Conservation (phyloP, 1,140 invertebrate genomes). For the Chelonus insularis region DNA sequence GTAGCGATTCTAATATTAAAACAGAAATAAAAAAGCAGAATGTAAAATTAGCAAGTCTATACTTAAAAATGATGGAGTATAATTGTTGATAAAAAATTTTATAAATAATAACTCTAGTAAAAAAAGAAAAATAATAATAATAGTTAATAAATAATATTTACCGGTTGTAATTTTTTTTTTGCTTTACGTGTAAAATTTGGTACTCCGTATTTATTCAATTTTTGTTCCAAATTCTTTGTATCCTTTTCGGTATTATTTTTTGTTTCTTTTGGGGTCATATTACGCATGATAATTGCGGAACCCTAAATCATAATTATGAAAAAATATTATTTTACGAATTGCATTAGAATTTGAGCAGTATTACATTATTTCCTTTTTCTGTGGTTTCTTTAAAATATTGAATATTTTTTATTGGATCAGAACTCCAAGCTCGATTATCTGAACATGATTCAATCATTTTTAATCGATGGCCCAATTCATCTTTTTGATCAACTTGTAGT, state of each 20-base stretch:
- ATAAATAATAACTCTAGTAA: too few species aligned
- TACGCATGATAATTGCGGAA: neutral
- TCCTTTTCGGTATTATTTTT: constrained; percentile 39
- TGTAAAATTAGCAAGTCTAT: too few species aligned
- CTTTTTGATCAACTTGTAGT: constrained; percentile 33
- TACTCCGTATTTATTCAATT: constrained; percentile 41
- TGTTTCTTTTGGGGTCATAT: constrained; percentile 23
- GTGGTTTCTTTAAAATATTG: constrained; percentile 49
- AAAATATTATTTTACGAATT: too few species aligned
- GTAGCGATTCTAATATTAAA: too few species aligned
- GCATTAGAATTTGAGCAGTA: too few species aligned
- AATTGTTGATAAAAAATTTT: too few species aligned
- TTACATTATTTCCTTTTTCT: too few species aligned
- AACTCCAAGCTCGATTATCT: constrained; percentile 50
- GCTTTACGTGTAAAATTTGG: constrained; percentile 42
- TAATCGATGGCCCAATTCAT: constrained; percentile 44
- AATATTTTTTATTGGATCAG: constrained; percentile 41
- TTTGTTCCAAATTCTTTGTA: constrained; percentile 30
- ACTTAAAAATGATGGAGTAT: too few species aligned
- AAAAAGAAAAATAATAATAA: too few species aligned
- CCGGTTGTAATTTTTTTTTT: constrained; percentile 33
- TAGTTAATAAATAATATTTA: too few species aligned
- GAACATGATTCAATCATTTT: constrained; percentile 46
- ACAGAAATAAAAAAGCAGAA: too few species aligned
- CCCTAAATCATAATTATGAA: too few species aligned